Evolutionary conservation across 1,140 invertebrate genomes (phyloP).

Genomic region (Listronotus bonariensis): DNA sequence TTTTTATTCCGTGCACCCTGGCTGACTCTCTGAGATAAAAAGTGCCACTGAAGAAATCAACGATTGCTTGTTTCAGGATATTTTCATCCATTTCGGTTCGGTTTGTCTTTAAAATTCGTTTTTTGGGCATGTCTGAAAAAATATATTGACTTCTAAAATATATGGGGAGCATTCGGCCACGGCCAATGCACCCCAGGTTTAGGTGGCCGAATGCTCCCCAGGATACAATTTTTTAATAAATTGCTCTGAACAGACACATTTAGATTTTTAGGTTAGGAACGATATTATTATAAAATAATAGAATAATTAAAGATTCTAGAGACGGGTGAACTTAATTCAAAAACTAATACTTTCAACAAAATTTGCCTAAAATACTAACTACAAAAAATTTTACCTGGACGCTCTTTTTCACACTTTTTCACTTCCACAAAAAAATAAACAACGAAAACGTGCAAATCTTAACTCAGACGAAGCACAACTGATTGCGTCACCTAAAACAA

Average conservation of each 20-base stretch:
- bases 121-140: not conserved
- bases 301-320: too few species aligned
- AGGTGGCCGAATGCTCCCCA: not conserved
- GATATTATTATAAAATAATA: too few species aligned
- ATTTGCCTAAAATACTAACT: too few species aligned
- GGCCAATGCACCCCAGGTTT: not conserved
- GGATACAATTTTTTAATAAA: too few species aligned
- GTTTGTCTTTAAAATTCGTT: not conserved
- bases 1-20: not conserved
- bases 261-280: too few species aligned
- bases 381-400: not conserved
- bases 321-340: too few species aligned
- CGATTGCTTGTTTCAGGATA: not conserved
- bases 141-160: not conserved
- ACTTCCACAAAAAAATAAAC: not conserved
- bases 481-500: not conserved
- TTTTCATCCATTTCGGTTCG: slow-evolving; percentile 3
- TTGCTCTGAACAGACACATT: too few species aligned
- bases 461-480: not conserved
- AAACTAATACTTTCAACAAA: too few species aligned
- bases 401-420: not conserved
- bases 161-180: not conserved
- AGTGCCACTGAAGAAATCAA: not conserved
- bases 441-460: not conserved
- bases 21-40: not conserved